A percentile compares a stretch with the other conserved stretches of the same genome.
These are phyloP conservation scores for Ethmia dodecea DNA, from an alignment of 2,888 invertebrate species.

Conservation along the genomic window DNA sequence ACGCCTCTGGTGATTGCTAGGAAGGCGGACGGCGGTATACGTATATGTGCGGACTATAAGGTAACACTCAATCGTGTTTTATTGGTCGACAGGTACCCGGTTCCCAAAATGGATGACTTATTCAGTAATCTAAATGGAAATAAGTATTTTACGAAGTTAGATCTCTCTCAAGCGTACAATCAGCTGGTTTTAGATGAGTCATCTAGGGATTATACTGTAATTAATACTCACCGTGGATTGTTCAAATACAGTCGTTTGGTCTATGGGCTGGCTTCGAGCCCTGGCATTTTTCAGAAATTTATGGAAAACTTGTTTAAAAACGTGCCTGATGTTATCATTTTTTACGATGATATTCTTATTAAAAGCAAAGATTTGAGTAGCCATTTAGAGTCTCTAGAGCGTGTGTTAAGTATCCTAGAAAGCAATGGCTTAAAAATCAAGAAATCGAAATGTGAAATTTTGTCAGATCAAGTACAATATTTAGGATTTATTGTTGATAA, in stretches of 20 bases:
- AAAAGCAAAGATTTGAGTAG: not conserved
- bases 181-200: slow-evolving; percentile 2
- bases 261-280: not conserved
- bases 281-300: not conserved
- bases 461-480: not conserved
- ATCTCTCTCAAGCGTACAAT: slow-evolving; percentile 7
- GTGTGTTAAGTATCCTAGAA: not conserved
- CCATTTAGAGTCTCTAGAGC: not conserved
- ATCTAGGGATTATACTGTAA: not conserved
- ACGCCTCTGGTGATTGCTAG: slow-evolving; percentile 2
- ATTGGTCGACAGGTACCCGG: not conserved
- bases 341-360: not conserved
- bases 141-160: slow-evolving; percentile 5
- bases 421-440: not conserved
- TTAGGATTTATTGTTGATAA: not conserved
- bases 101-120: slow-evolving; percentile 6
- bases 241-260: not conserved
- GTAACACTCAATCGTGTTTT: slow-evolving; percentile 3
- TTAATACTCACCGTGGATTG: not conserved
- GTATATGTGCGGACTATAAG: slow-evolving; percentile 10
- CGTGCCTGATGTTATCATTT: not conserved
- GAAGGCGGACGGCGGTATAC: slow-evolving; percentile 4
- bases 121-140: not conserved
- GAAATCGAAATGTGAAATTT: not conserved
- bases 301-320: not conserved